A percentile compares a stretch with the other conserved stretches of the same genome.
phyloP scores from a whole-genome alignment of 2,888 invertebrate genomes.

The Abrostola triplasia region DNA sequence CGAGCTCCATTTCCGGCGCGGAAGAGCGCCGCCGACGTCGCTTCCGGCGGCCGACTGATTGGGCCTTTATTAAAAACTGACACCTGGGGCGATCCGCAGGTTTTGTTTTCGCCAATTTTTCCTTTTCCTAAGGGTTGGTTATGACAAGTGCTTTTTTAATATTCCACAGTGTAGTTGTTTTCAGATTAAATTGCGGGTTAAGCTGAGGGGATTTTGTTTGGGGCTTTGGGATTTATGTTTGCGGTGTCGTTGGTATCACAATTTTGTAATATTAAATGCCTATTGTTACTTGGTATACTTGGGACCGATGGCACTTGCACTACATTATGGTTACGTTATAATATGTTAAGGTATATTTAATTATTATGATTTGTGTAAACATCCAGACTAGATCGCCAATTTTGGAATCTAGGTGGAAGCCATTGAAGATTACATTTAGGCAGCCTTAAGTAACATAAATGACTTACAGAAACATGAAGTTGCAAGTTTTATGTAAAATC shows the following conservation, averaged over 20 bases:
- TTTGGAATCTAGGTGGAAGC: no score
- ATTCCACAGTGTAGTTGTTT: conserved; percentile 36
- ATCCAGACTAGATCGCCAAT: no score
- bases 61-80: conserved; percentile 87
- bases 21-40: conserved; percentile 78
- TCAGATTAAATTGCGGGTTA: conserved; percentile 43
- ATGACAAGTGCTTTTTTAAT: conserved; percentile 58
- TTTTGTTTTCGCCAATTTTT: conserved; percentile 56
- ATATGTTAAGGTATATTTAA: no score
- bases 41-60: conserved; percentile 85
- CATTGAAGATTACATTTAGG: no score
- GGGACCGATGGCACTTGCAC: not conserved
- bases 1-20: conserved; percentile 85
- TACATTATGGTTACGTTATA: no score
- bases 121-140: conserved; percentile 44
- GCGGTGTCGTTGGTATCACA: conserved; percentile 4
- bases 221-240: not conserved
- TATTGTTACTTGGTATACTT: not conserved
- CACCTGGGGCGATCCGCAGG: conserved; percentile 80
- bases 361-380: no score
- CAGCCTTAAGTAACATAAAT: no score
- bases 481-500: no score
- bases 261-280: not conserved
- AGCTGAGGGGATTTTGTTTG: conserved; percentile 22
- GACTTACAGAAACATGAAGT: no score